Percentiles rank a stretch among this genome's conserved stretches.
Conservation (phyloP, 1,140 invertebrate species). For the Saccostrea cuccullata region DNA sequence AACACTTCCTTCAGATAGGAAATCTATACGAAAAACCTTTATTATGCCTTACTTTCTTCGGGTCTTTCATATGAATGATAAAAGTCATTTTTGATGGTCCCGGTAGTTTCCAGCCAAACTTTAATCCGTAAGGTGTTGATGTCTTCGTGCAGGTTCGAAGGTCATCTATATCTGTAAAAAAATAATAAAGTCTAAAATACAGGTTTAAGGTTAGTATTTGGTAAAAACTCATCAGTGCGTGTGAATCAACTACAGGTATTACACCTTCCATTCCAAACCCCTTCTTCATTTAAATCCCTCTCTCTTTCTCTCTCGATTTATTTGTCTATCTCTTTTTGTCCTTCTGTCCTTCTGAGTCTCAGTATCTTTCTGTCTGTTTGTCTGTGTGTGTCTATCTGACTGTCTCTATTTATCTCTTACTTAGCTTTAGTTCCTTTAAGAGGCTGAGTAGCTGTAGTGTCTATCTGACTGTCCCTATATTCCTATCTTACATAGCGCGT, state of each 20-base stretch:
- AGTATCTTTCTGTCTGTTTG: no score
- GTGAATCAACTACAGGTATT: no score
- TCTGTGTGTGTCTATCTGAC: neutral
- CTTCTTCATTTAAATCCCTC: no score
- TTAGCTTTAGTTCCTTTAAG: no score
- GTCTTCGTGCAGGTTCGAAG: slow-evolving; percentile 61
- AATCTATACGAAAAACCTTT: no score
- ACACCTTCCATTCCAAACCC: no score
- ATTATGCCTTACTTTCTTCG: slow-evolving; percentile 62
- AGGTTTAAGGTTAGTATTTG: no score
- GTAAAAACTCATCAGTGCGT: no score
- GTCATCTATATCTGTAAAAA: slow-evolving; percentile 42
- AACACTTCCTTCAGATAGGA: no score
- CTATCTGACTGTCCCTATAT: no score
- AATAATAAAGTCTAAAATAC: neutral
- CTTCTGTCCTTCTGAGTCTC: neutral
- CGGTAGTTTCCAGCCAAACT: slow-evolving; percentile 66
- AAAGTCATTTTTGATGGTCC: slow-evolving; percentile 65
- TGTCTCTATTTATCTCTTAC: neutral
- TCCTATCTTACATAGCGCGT: slow-evolving; percentile 2
- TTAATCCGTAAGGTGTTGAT: slow-evolving; percentile 70
- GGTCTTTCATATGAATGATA: slow-evolving; percentile 73
- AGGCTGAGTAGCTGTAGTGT: no score
- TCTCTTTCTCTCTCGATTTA: neutral
- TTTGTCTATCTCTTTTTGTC: neutral